phyloP scores from a whole-genome alignment of 1,140 invertebrate species.

The Bombus huntii region DNA sequence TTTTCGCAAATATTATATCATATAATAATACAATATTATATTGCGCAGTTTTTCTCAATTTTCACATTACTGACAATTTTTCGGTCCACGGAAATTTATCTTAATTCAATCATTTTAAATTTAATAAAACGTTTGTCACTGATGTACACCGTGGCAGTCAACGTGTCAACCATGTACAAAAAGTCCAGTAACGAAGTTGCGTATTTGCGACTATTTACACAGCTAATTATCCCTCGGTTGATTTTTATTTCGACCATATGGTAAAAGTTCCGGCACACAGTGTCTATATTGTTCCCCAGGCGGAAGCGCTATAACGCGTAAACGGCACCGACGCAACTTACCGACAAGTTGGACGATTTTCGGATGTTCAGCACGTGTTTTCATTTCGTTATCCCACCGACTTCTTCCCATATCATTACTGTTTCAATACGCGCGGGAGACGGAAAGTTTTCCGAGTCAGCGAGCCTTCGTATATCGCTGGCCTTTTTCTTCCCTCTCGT shows the following conservation, averaged over 20 bases:
- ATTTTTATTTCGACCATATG: conserved; percentile 29
- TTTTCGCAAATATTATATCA: too few relatives aligned
- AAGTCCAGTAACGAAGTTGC: not conserved
- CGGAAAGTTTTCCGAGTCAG: conserved; percentile 42
- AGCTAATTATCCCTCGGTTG: conserved; percentile 16
- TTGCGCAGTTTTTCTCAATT: too few relatives aligned
- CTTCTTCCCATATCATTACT: conserved; percentile 62
- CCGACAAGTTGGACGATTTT: conserved; percentile 51
- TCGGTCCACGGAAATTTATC: too few relatives aligned
- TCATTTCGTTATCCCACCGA: conserved; percentile 59
- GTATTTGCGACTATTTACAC: conserved; percentile 18
- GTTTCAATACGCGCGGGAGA: conserved; percentile 64
- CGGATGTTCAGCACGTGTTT: conserved; percentile 58
- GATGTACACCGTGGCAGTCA: too few relatives aligned
- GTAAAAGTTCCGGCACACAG: conserved; percentile 14
- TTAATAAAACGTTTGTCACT: too few relatives aligned
- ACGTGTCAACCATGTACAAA: not conserved
- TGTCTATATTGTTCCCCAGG: conserved; percentile 33
- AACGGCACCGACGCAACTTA: conserved; percentile 44
- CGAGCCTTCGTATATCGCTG: conserved; percentile 26
- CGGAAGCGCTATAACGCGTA: conserved; percentile 52
- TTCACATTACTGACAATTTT: too few relatives aligned
- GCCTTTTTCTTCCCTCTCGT: not conserved
- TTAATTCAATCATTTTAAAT: too few relatives aligned
- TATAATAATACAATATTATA: too few relatives aligned